Evolutionary conservation across 1,140 invertebrate species (phyloP), one percentile per base, ranked within the genome.

Genomic region (Dreissena polymorpha): DNA sequence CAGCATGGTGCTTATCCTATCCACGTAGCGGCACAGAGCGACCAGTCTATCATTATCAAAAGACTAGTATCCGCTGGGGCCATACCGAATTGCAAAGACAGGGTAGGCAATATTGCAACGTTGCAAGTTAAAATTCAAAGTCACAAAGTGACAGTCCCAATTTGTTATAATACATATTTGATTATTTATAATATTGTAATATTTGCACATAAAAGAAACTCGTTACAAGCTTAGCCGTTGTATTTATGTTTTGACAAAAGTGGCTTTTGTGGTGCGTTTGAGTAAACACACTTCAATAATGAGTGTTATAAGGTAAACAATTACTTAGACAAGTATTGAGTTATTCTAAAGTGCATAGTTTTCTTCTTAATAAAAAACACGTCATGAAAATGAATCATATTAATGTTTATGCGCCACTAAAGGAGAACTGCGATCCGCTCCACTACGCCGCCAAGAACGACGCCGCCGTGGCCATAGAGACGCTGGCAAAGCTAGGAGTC

Each of bases 371-470:
- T 51, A 72, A 18, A 72, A 72, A 39, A 14, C 7, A 39, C 2
- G 27, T 72, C 49, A 51, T 18, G 8, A 57, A 57, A 57, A 57
- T 74, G 2, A 10, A 29, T n/a, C 12, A 74, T 60, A 5, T 74
- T n/a, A n/a, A 50, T 49, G 10, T 23, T 1, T 25, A 60, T 51
- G 14, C 39, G 16, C 23, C 16, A 14, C 18, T 73, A 18, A 49
- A 82, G 79, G 39, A 82, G 10, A 21, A 68, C 21, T 10, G 21
- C 8, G 70, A 82, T 13, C 79, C 79, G 10, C 21, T 82, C 10
- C 79, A 82, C 50, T 74, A 64, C 29, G 79, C 79, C 29, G 70
- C 79, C n/a, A 10, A 39, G 25, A 29, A 67, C 21, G 27, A 82
- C 57, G 25, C 51, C 21, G 12, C 39, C 10, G 79, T 21, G 0